phyloP scores from a whole-genome alignment of 37 sponge, comb jelly and placozoan genomes.

The Ephydatia muelleri region DNA sequence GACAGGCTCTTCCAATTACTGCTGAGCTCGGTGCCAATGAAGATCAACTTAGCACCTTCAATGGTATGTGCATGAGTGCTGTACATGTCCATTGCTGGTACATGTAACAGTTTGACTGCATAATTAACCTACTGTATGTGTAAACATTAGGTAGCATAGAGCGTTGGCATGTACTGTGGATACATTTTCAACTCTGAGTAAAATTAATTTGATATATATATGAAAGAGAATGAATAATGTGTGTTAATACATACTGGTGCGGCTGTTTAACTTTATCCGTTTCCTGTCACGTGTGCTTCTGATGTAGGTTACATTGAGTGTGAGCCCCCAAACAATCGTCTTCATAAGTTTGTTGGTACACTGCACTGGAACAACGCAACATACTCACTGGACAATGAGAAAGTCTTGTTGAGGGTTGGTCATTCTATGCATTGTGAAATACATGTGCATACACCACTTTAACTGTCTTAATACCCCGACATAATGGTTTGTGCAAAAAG shows the following conservation, averaged over 20 bases:
- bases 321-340: constrained; percentile 94
- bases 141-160: too few species aligned
- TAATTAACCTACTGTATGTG: too few species aligned
- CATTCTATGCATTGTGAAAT: too few species aligned
- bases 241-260: background rate
- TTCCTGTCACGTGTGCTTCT: background rate
- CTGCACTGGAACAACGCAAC: constrained; percentile 60
- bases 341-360: constrained; percentile 95
- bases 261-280: too few species aligned
- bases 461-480: too few species aligned
- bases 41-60: constrained; percentile 61
- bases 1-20: constrained; percentile 85
- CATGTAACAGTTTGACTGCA: too few species aligned
- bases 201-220: too few species aligned
- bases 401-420: constrained; percentile 83
- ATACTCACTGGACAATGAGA: constrained; percentile 84
- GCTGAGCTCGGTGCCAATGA: constrained; percentile 55
- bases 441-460: too few species aligned
- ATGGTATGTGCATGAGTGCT: constrained; percentile 55
- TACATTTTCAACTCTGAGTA: background rate
- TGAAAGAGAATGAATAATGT: background rate
- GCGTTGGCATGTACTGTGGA: background rate
- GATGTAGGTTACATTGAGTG: constrained; percentile 81
- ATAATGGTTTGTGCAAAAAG: too few species aligned
- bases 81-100: too few species aligned